phyloP scores from a whole-genome alignment of 2,797 vertebrate genomes.

The Myoxocephalus aenaeus region DNA sequence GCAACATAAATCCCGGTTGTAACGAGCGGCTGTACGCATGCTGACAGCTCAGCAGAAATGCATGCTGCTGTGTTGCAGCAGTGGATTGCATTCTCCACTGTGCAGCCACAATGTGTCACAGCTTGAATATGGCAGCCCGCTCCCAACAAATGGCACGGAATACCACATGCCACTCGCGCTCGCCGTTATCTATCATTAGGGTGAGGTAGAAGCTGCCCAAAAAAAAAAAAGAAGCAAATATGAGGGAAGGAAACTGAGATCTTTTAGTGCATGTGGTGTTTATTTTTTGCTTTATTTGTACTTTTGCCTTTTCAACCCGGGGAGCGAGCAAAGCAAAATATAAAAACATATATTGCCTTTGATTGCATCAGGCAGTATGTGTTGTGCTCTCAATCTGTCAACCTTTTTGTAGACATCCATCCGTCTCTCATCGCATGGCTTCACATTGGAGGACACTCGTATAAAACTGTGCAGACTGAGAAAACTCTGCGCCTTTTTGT shows the following conservation, averaged over 20 bases:
- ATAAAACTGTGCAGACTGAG: constrained; percentile 3
- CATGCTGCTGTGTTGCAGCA: constrained; percentile 36
- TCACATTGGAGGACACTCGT: constrained; percentile 30
- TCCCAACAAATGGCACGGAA: constrained; percentile 53
- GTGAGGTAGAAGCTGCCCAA: constrained; percentile 21
- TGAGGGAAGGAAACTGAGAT: constrained; percentile 9
- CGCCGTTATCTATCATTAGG: constrained; percentile 45
- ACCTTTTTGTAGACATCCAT: constrained; percentile 58
- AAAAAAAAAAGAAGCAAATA: not conserved
- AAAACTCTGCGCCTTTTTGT: not conserved
- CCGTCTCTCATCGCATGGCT: constrained; percentile 56
- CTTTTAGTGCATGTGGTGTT: constrained; percentile 4
- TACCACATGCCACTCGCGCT: constrained; percentile 51
- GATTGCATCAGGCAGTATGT: constrained; percentile 73
- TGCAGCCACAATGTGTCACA: constrained; percentile 50
- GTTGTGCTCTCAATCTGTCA: constrained; percentile 77
- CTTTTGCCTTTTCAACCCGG: constrained; percentile 39
- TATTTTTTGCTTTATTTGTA: constrained; percentile 19
- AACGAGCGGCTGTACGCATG: constrained; percentile 39
- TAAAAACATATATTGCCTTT: constrained; percentile 64
- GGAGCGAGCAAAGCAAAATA: constrained; percentile 26
- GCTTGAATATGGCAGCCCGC: constrained; percentile 39
- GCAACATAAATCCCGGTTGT: constrained; percentile 53
- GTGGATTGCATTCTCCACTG: constrained; percentile 40
- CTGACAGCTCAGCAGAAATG: constrained; percentile 43